A percentile compares a stretch with the other conserved stretches of the same genome.
Conservation (phyloP, 2,888 invertebrate genomes). For the Melipona beecheii region DNA sequence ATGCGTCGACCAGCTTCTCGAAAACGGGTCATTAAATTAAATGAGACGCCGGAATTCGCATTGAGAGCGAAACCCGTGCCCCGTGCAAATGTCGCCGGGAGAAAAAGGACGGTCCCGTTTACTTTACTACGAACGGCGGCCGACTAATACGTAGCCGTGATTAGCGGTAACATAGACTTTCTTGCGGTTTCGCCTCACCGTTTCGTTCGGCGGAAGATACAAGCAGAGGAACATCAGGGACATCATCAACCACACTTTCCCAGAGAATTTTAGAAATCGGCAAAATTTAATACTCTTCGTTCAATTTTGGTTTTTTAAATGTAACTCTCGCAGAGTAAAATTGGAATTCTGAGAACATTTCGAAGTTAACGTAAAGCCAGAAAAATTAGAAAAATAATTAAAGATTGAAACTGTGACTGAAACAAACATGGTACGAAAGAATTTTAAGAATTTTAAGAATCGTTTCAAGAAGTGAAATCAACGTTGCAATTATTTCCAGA, state of each 20-base stretch:
- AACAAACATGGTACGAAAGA: neutral
- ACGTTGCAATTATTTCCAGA: neutral
- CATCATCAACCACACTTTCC: neutral
- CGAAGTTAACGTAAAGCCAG: neutral
- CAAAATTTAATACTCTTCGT: neutral
- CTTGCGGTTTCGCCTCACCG: neutral
- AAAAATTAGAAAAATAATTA: neutral
- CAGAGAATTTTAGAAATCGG: neutral
- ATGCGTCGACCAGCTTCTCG: slow-evolving; percentile 63
- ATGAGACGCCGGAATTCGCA: slow-evolving; percentile 73
- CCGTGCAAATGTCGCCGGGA: slow-evolving; percentile 22
- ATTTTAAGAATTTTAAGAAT: neutral
- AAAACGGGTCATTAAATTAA: slow-evolving; percentile 77
- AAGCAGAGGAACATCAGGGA: neutral
- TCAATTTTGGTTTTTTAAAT: neutral
- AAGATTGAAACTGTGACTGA: neutral
- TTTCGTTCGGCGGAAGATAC: neutral
- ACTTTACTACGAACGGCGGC: neutral
- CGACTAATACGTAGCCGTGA: slow-evolving; percentile 5
- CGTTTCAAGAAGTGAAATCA: neutral
- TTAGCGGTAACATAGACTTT: slow-evolving; percentile 6
- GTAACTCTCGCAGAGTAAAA: too few relatives aligned
- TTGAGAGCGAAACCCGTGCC: slow-evolving; percentile 32
- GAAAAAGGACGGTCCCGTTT: neutral
- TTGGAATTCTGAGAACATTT: neutral